Percentiles rank a stretch among this genome's conserved stretches.
These are phyloP conservation scores for Halcyon leucocephala DNA, from an alignment of 2,797 vertebrate genomes.

Conservation along the genomic window DNA sequence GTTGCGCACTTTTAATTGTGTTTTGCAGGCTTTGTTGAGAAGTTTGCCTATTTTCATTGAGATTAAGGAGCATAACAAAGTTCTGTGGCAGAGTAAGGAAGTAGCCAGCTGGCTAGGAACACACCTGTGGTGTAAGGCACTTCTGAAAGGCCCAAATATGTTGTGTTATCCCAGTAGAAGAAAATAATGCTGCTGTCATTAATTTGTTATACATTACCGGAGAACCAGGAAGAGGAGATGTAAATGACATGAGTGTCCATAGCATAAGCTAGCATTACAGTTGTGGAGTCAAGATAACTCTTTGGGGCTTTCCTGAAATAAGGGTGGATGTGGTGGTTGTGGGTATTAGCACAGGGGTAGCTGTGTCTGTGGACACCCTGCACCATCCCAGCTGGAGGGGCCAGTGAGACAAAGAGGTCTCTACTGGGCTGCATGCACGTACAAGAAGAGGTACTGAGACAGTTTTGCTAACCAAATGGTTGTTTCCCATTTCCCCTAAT, in stretches of 20 bases:
- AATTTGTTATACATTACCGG: background rate
- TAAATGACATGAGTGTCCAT: background rate
- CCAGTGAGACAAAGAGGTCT: background rate
- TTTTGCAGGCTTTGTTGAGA: conserved; percentile 6
- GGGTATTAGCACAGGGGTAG: background rate
- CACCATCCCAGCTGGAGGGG: background rate
- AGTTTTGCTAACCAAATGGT: background rate
- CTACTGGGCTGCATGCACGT: background rate
- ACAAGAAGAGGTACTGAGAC: background rate
- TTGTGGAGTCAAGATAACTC: accelerated
- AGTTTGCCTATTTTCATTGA: background rate
- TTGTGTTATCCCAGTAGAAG: background rate
- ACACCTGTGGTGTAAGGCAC: background rate
- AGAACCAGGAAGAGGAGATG: background rate
- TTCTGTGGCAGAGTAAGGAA: background rate
- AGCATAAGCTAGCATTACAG: accelerated
- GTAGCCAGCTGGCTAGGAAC: background rate
- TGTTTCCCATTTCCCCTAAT: background rate
- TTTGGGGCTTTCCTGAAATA: background rate
- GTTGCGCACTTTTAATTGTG: background rate
- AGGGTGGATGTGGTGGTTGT: background rate
- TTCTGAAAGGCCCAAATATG: background rate
- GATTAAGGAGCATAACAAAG: background rate
- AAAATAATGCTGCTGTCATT: background rate
- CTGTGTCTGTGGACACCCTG: background rate